These are phyloP conservation scores for Channa maculata DNA, from an alignment of 2,113 vertebrate genomes.

Conservation along the genomic window DNA sequence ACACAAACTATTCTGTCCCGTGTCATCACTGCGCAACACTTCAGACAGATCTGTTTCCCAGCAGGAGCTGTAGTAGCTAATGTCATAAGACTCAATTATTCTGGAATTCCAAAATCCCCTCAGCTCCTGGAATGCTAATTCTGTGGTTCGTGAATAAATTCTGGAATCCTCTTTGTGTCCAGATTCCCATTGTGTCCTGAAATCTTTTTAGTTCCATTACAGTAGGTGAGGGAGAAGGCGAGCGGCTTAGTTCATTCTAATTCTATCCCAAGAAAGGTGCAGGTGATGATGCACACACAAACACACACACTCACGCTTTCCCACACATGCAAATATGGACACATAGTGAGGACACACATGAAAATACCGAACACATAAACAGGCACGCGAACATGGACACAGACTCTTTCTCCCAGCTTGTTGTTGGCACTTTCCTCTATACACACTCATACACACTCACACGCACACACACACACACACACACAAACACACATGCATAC, in stretches of 20 bases:
- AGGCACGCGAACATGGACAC: constrained; percentile 11
- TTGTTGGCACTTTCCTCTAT: constrained; percentile 43
- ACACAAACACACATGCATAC: constrained; percentile 22
- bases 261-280: neutral
- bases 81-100: neutral
- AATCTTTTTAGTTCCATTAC: neutral
- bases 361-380: constrained; percentile 1
- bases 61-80: too few relatives aligned
- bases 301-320: constrained; percentile 18
- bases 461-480: neutral
- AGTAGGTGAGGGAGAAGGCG: neutral
- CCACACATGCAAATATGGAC: constrained; percentile 1
- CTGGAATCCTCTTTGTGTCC: neutral
- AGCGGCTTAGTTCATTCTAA: neutral
- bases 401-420: neutral
- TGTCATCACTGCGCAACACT: constrained; percentile 4
- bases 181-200: neutral
- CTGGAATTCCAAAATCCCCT: neutral
- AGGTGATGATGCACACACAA: constrained; percentile 1
- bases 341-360: neutral
- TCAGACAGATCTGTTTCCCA: neutral
- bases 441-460: constrained; percentile 1
- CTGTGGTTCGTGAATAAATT: neutral
- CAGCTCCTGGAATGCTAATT: too few relatives aligned
- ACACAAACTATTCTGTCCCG: neutral